Evolutionary conservation across 2,797 vertebrate species (phyloP).

Genomic region (Molossus molossus): DNA sequence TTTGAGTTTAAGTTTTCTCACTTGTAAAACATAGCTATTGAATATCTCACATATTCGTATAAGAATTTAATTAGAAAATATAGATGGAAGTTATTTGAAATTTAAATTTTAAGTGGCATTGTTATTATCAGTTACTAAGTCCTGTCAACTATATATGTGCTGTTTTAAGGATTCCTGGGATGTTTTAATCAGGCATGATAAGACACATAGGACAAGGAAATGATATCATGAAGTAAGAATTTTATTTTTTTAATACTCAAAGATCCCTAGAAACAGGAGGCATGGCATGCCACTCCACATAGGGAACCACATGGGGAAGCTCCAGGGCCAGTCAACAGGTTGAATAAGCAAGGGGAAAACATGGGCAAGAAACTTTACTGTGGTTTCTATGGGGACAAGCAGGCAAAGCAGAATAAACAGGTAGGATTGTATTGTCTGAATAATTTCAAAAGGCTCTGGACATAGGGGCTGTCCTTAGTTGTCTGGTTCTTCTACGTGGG

Average conservation of each 20-base stretch:
- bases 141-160: background rate
- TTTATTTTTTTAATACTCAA: background rate
- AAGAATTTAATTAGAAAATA: constrained; percentile 41
- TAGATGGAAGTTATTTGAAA: constrained; percentile 26
- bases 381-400: background rate
- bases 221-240: background rate
- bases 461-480: background rate
- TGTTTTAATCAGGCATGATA: background rate
- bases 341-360: background rate
- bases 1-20: constrained; percentile 7
- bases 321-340: background rate
- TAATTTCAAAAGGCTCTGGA: background rate
- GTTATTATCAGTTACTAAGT: background rate
- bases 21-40: constrained; percentile 36
- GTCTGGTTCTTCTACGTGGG: background rate
- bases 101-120: background rate
- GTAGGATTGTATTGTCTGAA: background rate
- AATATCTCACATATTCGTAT: background rate
- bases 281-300: background rate
- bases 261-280: background rate
- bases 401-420: background rate
- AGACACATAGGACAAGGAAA: constrained; percentile 11
- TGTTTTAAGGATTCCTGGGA: background rate
- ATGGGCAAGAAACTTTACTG: background rate
- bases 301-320: no score